Base-by-base conservation (phyloP, 2,113 vertebrate species). In the Neopipo cinnamomea region DNA sequence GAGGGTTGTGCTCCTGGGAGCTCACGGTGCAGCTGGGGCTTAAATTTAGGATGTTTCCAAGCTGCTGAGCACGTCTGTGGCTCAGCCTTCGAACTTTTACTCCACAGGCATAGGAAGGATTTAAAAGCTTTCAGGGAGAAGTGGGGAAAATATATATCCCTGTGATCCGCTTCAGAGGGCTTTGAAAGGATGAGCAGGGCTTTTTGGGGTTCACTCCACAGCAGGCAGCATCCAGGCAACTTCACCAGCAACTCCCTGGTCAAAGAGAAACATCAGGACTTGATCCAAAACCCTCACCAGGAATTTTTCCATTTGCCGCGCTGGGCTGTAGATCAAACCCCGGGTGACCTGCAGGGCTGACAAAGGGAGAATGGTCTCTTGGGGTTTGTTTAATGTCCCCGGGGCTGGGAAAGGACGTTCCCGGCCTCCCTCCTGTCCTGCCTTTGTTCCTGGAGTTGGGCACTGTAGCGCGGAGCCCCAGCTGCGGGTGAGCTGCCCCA, bases 311-410 rank as follows among this genome's bases (percentile, higher is more conserved):
- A 77, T 52, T 73, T n/a, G 33, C 68, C 0, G 23, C 2, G 2
- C 76, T 10, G 49, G 88, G 73, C 94, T 66, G 75, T 5, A 89
- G 91, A 95, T 94, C 94, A 96, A 95, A 91, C 93, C 88, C 11
- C 0, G 25, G 70, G n/a, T 91, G 94, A 96, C 91, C 94, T 33
- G 58, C 30, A 4, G 87, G 88, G 62, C 91, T 88, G 88, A 67
- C 93, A 92, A 84, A 88, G 44, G 61, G 59, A 81, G 65, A 94
- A 95, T 72, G 90, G 85, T 11, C 74, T 50, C 67, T 55, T 7
- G 79, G 93, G 93, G 63, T 94, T 97, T 97, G 91, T 96, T 97
- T 96, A 75, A 92, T 96, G 96, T 96, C 95, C 95, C 73, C 1
- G 14, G 52, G 80, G 65, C 86, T 42, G 95, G 93, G 63, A 94